A percentile compares a stretch with the other conserved stretches of the same genome.
These are phyloP conservation scores for Anodontia alba DNA, from an alignment of 2,888 invertebrate genomes.

Conservation along the genomic window DNA sequence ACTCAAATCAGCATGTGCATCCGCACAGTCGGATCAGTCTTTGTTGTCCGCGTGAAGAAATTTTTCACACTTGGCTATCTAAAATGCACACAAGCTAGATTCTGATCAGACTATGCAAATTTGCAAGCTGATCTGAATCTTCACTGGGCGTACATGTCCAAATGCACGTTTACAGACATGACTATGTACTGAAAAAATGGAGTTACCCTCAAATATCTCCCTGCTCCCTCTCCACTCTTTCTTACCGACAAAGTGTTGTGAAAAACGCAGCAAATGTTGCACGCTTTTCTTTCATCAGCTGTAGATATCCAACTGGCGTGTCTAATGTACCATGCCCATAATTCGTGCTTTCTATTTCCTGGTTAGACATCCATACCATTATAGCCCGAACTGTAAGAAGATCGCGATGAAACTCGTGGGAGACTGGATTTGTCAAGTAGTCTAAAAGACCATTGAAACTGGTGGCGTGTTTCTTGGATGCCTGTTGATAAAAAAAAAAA, in stretches of 20 bases:
- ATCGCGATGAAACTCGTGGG: slow-evolving; percentile 24
- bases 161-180: too few relatives aligned
- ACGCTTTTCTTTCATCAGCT: slow-evolving; percentile 30
- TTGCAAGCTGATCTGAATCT: too few relatives aligned
- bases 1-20: too few relatives aligned
- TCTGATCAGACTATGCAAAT: too few relatives aligned
- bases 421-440: slow-evolving; percentile 34
- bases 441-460: slow-evolving; percentile 27
- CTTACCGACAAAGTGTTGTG: slow-evolving; percentile 25
- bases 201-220: too few relatives aligned
- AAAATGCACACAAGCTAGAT: too few relatives aligned
- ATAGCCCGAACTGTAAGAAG: slow-evolving; percentile 39
- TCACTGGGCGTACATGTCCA: too few relatives aligned
- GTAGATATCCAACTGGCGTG: slow-evolving; percentile 39
- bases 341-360: slow-evolving; percentile 28
- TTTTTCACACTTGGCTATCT: too few relatives aligned
- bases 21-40: too few relatives aligned
- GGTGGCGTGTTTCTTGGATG: slow-evolving; percentile 17
- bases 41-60: too few relatives aligned
- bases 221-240: too few relatives aligned
- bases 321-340: slow-evolving; percentile 28
- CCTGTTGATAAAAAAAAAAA: slow-evolving; percentile 17
- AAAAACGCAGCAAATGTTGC: slow-evolving; percentile 26
- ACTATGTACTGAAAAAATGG: too few relatives aligned
- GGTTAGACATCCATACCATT: slow-evolving; percentile 46